Percentiles rank a stretch among this genome's conserved stretches.
These are phyloP conservation scores for Pemphigus obesinymphae DNA, from an alignment of 1,140 invertebrate species.

Conservation along the genomic window DNA sequence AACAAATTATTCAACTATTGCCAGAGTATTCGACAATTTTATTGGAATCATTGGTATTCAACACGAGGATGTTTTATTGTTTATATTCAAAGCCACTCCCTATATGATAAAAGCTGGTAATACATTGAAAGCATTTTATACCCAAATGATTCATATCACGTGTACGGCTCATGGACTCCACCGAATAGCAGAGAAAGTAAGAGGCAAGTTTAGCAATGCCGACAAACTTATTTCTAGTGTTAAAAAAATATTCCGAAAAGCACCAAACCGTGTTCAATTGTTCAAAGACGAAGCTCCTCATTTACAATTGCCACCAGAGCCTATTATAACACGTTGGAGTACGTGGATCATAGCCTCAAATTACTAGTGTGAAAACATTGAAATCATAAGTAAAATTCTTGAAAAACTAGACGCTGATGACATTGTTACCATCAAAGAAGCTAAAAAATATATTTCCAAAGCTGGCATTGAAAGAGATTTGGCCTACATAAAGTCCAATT, in stretches of 20 bases:
- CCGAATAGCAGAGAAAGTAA: no score
- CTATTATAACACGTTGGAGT: no score
- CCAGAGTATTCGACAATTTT: background rate
- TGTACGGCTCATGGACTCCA: no score
- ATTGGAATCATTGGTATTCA: background rate
- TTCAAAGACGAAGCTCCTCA: background rate
- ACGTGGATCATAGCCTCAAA: background rate
- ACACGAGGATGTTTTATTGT: slow-evolving; percentile 3
- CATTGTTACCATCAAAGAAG: no score
- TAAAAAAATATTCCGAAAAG: background rate
- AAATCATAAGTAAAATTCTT: background rate
- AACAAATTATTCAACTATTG: background rate
- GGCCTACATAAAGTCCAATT: background rate
- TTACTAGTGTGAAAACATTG: background rate
- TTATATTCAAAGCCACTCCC: background rate
- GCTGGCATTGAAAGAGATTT: background rate
- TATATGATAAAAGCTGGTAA: background rate
- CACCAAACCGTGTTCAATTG: background rate
- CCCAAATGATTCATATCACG: no score
- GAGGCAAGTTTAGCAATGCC: no score
- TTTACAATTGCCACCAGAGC: no score
- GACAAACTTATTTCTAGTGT: no score
- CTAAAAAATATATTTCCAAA: background rate
- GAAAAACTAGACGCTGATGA: no score
- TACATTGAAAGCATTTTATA: no score